Base-by-base conservation (phyloP, 2,797 vertebrate species). In the Enteromius trimaculatus region DNA sequence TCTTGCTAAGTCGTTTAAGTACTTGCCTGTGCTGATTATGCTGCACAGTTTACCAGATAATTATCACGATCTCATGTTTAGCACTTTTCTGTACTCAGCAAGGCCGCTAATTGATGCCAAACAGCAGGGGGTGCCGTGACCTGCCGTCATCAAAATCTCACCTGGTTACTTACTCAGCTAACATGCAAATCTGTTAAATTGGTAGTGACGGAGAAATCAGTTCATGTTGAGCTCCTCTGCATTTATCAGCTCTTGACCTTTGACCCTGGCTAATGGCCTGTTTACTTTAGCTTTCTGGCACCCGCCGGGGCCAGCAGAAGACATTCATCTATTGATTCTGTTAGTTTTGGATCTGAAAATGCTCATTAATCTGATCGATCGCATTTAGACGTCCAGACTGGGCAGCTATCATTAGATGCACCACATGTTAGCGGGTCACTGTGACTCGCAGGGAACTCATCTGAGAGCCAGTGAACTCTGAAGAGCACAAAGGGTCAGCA, bases 301-400 rank as follows among this genome's bases (percentile, higher is more conserved):
- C 51, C 26, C 29, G 10, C 26, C 44, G 71, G 1, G 69, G 37
- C 37, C 29, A 68, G 23, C 74, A 68, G 77, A 55, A 65, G 47
- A 76, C 68, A 66, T 80, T 87, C 81, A 90, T 88, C 87, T 86
- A 91, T 92, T 91, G 91, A 92, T 92, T 92, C 88, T 90, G 87
- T 87, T 92, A 82, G 89, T 92, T 93, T 93, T 89, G 87, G 88
- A 90, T 89, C 90, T 92, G 91, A 93, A 90, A 88, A 90, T 87
- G 90, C 87, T 90, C 90, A 92, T 94, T 94, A 92, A 93, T 93
- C 92, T 92, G 90, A 93, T 91, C 90, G 91, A 90, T 65, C 44
- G 31, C 11, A 58, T 21, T 1, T n/a, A 72, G 39, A 47, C 90
- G 89, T 87, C 86, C 88, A 85, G 91, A 90, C 89, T 92, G 91